phyloP scores from a whole-genome alignment of 2,888 invertebrate genomes.

The Papilio demoleus region DNA sequence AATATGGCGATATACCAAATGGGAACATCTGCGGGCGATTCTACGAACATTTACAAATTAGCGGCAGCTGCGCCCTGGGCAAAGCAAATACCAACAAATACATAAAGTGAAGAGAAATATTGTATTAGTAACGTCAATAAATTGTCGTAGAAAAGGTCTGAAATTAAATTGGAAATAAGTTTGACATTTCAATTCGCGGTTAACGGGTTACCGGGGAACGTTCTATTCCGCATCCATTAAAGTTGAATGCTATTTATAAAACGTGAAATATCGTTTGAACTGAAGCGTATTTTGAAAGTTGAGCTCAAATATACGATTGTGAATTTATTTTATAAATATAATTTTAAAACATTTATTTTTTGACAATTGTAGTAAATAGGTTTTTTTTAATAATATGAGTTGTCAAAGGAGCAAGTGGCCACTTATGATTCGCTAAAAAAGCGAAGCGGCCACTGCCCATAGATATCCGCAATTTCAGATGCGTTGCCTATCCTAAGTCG shows the following conservation, averaged over 20 bases:
- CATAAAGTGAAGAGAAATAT: constrained; percentile 27
- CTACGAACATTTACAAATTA: constrained; percentile 35
- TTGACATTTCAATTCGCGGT: constrained; percentile 40
- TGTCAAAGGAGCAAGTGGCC: too few species aligned
- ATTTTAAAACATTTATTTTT: not conserved
- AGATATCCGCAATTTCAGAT: too few species aligned
- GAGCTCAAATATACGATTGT: not conserved
- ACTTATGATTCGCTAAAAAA: too few species aligned
- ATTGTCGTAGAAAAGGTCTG: constrained; percentile 25
- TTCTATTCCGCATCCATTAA: constrained; percentile 40
- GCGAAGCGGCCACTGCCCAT: too few species aligned
- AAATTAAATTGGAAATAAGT: constrained; percentile 35
- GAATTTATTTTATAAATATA: not conserved
- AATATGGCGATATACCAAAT: constrained; percentile 22
- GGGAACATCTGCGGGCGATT: constrained; percentile 30
- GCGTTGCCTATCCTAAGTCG: too few species aligned
- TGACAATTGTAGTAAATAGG: not conserved
- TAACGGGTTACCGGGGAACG: constrained; percentile 33
- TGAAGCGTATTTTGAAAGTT: constrained; percentile 8
- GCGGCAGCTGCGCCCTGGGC: constrained; percentile 19
- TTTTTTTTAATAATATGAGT: not conserved
- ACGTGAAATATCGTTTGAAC: constrained; percentile 31
- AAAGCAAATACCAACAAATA: constrained; percentile 22
- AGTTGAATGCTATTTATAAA: constrained; percentile 38
- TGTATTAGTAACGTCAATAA: constrained; percentile 21